Conservation (phyloP, 1,140 invertebrate species). For the Drosophila mayri region DNA sequence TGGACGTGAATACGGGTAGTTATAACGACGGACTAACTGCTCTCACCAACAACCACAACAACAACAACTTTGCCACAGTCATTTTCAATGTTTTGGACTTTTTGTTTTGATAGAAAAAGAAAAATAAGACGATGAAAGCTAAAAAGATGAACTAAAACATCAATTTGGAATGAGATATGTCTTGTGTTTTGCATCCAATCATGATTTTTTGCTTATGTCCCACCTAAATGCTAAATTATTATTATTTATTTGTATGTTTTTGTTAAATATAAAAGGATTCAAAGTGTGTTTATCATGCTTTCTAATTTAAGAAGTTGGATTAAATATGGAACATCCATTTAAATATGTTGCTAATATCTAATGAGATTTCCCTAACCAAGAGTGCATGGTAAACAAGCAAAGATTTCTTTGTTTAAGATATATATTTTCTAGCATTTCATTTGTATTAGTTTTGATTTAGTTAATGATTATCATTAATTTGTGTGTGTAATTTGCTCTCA, state of each 20-base stretch:
- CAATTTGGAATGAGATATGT: constrained; percentile 45
- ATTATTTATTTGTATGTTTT: constrained; percentile 14
- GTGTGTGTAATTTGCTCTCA: constrained; percentile 38
- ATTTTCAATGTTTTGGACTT: constrained; percentile 84
- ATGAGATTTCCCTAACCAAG: constrained; percentile 4
- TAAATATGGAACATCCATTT: neutral
- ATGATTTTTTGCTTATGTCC: constrained; percentile 44
- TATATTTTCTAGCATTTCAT: constrained; percentile 13
- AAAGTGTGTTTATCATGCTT: constrained; percentile 21
- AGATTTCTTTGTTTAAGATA: constrained; percentile 22
- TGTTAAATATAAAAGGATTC: constrained; percentile 14
- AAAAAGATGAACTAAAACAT: constrained; percentile 6
- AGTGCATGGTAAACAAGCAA: constrained; percentile 17
- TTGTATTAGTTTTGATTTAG: constrained; percentile 40
- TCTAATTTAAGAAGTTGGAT: constrained; percentile 1
- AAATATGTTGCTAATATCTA: constrained; percentile 1
- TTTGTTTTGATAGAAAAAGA: constrained; percentile 64
- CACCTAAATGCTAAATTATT: constrained; percentile 39
- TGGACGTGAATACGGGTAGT: constrained; percentile 82
- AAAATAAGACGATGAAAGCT: neutral
- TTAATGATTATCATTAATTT: constrained; percentile 23
- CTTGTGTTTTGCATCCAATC: constrained; percentile 57
- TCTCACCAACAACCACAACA: constrained; percentile 48
- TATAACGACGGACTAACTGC: constrained; percentile 68
- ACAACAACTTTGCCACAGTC: constrained; percentile 71